Conservation (phyloP, 2,113 vertebrate species). For the Coptodon rendalli region DNA sequence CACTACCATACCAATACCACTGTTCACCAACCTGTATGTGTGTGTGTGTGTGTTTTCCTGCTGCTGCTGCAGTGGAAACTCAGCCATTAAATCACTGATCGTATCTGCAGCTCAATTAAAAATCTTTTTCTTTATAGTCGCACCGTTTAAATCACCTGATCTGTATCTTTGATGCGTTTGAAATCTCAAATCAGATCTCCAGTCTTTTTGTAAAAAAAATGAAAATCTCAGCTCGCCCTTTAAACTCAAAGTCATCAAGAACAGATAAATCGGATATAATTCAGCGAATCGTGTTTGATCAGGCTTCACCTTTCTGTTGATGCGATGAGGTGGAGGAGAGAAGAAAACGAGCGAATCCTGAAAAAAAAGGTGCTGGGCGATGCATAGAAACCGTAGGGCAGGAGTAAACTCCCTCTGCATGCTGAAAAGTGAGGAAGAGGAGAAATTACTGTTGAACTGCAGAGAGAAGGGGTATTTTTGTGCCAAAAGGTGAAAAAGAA, state of each 20-base stretch:
- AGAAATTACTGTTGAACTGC: neutral
- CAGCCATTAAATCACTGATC: conserved; percentile 33
- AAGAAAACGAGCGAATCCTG: neutral
- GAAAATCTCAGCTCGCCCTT: neutral
- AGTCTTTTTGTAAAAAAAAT: neutral
- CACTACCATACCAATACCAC: conserved; percentile 51
- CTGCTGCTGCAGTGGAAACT: conserved; percentile 25
- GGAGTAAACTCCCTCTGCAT: neutral
- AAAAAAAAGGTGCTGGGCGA: neutral
- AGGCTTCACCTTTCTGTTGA: neutral
- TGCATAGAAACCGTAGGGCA: neutral
- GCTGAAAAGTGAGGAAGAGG: neutral
- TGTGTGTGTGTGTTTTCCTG: conserved; percentile 3
- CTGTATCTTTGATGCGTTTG: neutral
- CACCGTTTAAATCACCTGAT: neutral
- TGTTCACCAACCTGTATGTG: conserved; percentile 17
- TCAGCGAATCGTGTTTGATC: neutral
- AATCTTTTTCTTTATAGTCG: neutral
- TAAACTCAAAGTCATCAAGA: neutral
- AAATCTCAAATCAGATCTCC: neutral
- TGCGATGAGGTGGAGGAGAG: neutral
- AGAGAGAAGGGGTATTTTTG: neutral
- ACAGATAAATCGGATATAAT: neutral
- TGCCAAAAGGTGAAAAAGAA: neutral
- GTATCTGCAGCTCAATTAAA: conserved; percentile 46